These are phyloP conservation scores for Abscondita cerata DNA, from an alignment of 2,888 invertebrate species.

Conservation along the genomic window DNA sequence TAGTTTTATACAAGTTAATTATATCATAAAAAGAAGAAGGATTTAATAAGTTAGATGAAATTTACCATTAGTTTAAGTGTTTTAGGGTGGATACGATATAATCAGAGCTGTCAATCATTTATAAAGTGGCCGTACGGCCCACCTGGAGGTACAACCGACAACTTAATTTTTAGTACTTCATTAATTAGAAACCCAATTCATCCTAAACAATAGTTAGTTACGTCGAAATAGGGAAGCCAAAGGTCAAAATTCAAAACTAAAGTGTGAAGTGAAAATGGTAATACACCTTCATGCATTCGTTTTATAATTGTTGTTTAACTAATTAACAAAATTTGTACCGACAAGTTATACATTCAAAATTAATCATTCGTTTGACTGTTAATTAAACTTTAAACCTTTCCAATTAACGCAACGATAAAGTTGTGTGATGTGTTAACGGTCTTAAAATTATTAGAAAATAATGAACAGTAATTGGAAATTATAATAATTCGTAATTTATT, in stretches of 20 bases:
- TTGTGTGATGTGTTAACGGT: conserved; percentile 10
- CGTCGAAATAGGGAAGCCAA: conserved; percentile 31
- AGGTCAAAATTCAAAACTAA: conserved; percentile 25
- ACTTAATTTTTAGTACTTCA: conserved; percentile 40
- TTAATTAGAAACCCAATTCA: conserved; percentile 41
- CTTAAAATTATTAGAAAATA: conserved; percentile 11
- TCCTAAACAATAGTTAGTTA: conserved; percentile 42
- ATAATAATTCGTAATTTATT: not conserved
- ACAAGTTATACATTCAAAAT: conserved; percentile 37
- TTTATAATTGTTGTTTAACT: conserved; percentile 30
- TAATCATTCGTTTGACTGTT: conserved; percentile 43
- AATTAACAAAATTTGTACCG: conserved; percentile 31
- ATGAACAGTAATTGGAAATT: conserved; percentile 3
- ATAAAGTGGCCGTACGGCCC: conserved; percentile 40
- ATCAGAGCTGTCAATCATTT: conserved; percentile 41
- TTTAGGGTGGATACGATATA: conserved; percentile 36
- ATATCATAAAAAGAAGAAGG: conserved; percentile 7
- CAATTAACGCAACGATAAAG: conserved; percentile 37
- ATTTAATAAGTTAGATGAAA: conserved; percentile 9
- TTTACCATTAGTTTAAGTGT: conserved; percentile 30
- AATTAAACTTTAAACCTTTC: conserved; percentile 44
- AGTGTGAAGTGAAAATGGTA: conserved; percentile 9
- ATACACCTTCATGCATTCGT: conserved; percentile 10
- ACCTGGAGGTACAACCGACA: conserved; percentile 38
- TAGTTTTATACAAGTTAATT: conserved; percentile 8